Conservation (phyloP, 2,113 vertebrate genomes). For the Microcebus murinus region DNA sequence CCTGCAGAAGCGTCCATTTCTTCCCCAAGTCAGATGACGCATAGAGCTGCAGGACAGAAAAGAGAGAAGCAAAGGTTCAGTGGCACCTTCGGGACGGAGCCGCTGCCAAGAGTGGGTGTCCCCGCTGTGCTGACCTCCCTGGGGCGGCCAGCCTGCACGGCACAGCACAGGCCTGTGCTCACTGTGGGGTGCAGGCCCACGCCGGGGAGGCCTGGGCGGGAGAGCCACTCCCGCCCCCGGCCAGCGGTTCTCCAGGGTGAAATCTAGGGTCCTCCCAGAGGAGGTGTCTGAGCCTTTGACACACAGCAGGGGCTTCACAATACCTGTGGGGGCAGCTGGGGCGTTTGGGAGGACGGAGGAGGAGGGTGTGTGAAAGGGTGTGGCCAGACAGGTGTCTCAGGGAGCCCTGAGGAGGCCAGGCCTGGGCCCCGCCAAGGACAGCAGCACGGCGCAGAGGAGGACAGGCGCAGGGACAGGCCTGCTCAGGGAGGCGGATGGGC, state of each 20-base stretch:
- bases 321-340: rapidly evolving
- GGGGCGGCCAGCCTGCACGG: rapidly evolving
- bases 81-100: rapidly evolving
- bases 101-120: neutral
- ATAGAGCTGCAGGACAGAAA: constrained; percentile 87
- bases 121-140: rapidly evolving
- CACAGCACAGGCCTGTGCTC: neutral
- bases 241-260: no score
- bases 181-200: neutral
- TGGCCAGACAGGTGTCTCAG: neutral
- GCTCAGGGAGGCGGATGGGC: no score
- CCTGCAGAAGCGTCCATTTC: constrained; percentile 95
- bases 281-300: neutral
- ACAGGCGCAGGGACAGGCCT: rapidly evolving
- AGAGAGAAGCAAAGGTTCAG: neutral
- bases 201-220: rapidly evolving
- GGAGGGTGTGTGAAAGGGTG: no score
- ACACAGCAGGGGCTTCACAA: rapidly evolving
- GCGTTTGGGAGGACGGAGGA: neutral
- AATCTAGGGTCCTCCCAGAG: neutral
- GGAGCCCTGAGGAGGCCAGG: neutral
- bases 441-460: no score
- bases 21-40: constrained; percentile 93
- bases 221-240: neutral
- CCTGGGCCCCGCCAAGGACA: no score